Conservation (phyloP, 2,113 vertebrate genomes). For the Gorsachius goisagi region DNA sequence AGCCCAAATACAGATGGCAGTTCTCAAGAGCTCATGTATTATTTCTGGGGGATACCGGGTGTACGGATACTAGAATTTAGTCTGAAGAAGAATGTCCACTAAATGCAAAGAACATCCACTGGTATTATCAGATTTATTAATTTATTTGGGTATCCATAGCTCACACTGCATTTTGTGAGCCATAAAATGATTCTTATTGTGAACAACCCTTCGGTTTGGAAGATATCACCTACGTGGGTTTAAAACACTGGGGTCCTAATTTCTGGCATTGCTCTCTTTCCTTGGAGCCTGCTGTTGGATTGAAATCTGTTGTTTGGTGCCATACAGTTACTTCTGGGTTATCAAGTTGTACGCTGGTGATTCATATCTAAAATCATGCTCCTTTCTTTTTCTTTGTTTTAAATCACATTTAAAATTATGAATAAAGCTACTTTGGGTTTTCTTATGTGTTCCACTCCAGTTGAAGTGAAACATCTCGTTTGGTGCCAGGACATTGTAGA, state of each 20-base stretch:
- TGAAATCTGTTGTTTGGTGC: conserved; percentile 10
- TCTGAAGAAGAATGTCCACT: background rate
- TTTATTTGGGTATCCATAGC: background rate
- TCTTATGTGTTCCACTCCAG: conserved; percentile 20
- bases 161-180: background rate
- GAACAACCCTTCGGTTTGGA: background rate
- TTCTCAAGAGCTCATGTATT: background rate
- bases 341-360: background rate
- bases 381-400: conserved; percentile 25
- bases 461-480: conserved; percentile 21
- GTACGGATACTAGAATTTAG: background rate
- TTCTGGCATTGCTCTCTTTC: background rate
- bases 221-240: background rate
- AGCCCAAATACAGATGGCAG: background rate
- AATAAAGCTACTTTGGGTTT: conserved; percentile 21
- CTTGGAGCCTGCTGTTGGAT: conserved; percentile 31
- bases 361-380: conserved; percentile 27
- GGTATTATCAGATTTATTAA: background rate
- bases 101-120: background rate
- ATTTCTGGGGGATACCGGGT: background rate
- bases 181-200: background rate
- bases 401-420: conserved; percentile 19
- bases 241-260: background rate
- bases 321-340: conserved; percentile 24
- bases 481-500: conserved; percentile 7